A percentile compares a stretch with the other conserved stretches of the same genome.
phyloP scores from a whole-genome alignment of 2,797 vertebrate species.

The Coregonus ussuriensis region DNA sequence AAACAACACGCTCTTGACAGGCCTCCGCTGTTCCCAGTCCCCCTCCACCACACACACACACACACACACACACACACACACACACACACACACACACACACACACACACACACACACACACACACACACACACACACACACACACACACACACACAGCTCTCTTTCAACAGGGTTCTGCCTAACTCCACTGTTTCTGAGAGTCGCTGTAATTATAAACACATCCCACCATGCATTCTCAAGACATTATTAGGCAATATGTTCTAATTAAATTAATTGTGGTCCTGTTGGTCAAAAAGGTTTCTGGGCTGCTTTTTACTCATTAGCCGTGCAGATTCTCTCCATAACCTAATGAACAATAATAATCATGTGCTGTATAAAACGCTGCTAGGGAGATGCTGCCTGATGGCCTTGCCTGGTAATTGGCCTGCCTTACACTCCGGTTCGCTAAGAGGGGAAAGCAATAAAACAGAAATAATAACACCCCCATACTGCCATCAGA shows the following conservation, averaged over 20 bases:
- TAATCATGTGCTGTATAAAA: slow-evolving; percentile 65
- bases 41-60: slow-evolving; percentile 61
- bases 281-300: slow-evolving; percentile 61
- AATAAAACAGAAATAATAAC: slow-evolving; percentile 72
- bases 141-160: slow-evolving; percentile 22
- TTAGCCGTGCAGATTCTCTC: slow-evolving; percentile 65
- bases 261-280: slow-evolving; percentile 73
- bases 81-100: background rate
- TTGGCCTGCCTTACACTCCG: slow-evolving; percentile 62
- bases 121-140: slow-evolving; percentile 28
- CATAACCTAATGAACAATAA: slow-evolving; percentile 78
- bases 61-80: background rate
- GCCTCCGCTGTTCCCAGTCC: slow-evolving; percentile 49
- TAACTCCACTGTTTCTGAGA: slow-evolving; percentile 56
- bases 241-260: slow-evolving; percentile 70
- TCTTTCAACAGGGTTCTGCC: slow-evolving; percentile 62
- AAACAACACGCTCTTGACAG: slow-evolving; percentile 80
- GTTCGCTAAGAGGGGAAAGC: slow-evolving; percentile 65
- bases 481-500: slow-evolving; percentile 60
- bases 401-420: slow-evolving; percentile 64
- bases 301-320: slow-evolving; percentile 66
- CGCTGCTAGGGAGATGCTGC: slow-evolving; percentile 63
- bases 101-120: slow-evolving; percentile 45
- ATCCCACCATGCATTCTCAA: slow-evolving; percentile 53
- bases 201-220: slow-evolving; percentile 66